phyloP scores from a whole-genome alignment of 2,888 invertebrate species.

The Exocentrus adspersus region DNA sequence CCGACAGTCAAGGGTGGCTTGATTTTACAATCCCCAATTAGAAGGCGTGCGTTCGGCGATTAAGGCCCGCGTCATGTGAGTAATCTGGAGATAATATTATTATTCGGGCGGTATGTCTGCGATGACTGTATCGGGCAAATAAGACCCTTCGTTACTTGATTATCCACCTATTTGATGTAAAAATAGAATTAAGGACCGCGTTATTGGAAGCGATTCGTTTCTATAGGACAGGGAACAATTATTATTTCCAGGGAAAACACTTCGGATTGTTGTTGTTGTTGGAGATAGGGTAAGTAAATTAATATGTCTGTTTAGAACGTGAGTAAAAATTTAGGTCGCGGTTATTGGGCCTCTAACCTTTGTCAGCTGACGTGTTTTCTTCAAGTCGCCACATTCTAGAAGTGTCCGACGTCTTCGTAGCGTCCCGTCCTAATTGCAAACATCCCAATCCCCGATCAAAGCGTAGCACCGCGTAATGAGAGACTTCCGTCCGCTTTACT shows the following conservation, averaged over 20 bases:
- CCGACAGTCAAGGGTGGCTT: constrained; percentile 57
- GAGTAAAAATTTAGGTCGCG: too few relatives aligned
- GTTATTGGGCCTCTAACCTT: too few relatives aligned
- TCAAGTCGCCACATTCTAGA: too few relatives aligned
- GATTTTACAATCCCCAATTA: constrained; percentile 63
- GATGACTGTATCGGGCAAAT: constrained; percentile 35
- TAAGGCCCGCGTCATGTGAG: constrained; percentile 48
- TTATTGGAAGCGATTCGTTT: constrained; percentile 10
- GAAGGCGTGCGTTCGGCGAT: constrained; percentile 52
- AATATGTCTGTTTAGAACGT: too few relatives aligned
- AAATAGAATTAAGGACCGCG: constrained; percentile 33
- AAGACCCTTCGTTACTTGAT: constrained; percentile 40
- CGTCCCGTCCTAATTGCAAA: background rate
- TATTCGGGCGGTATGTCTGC: constrained; percentile 32
- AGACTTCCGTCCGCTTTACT: constrained; percentile 39
- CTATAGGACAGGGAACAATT: background rate
- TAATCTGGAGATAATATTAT: constrained; percentile 47
- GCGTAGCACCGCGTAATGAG: constrained; percentile 34
- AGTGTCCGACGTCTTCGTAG: too few relatives aligned
- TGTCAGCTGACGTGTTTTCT: too few relatives aligned
- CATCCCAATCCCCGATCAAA: background rate
- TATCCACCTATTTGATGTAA: constrained; percentile 34
- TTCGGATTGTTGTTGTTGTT: too few relatives aligned
- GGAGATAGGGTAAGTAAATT: too few relatives aligned
- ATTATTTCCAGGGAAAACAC: background rate